Evolutionary conservation across 2,797 vertebrate genomes (phyloP), one percentile per base, ranked within the genome.

Genomic region (Bufotes viridis): DNA sequence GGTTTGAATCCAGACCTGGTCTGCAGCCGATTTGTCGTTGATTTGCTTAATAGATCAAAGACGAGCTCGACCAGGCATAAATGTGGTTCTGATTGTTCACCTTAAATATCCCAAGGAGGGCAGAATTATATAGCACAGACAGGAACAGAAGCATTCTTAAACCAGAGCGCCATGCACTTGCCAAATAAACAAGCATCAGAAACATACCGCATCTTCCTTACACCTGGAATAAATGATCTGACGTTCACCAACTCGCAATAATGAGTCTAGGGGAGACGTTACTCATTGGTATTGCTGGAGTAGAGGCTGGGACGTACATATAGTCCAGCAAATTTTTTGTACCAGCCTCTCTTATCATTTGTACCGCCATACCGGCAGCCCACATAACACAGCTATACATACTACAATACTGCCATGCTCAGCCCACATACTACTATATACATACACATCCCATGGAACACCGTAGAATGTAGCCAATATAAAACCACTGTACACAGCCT

Each of bases 31-130:
- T 89, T 89, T 89, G 88, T 89, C 75, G 58, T 80, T 89, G 88
- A 89, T 89, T 89, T 87, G 88, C 88, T 83, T 87, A 80, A 87
- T 87, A 89, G 80, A 89, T 89, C 88, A 89, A 89, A 89, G 88
- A 17, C 34, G 65, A 78, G 61, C 58, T 57, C 24, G 85, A 55
- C 63, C 88, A 89, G 84, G 88, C 85, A 83, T 53, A 78, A 89
- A 89, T 87, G 85, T 84, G 88, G 85, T 84, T 84, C 80, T 87
- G 88, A 89, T 89, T 89, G 88, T 89, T 89, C 88, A 89, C 88
- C 88, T 89, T 87, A 89, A 87, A 89, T 89, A 89, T 89, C 88
- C 85, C 51, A 78, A 53, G 75, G 80, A 80, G 85, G 81, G 78
- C 81, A 61, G 82, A 85, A 85, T 85, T 81, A 57, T 84, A 75